phyloP scores from a whole-genome alignment of 1,140 invertebrate genomes.

The Copidosoma floridanum region DNA sequence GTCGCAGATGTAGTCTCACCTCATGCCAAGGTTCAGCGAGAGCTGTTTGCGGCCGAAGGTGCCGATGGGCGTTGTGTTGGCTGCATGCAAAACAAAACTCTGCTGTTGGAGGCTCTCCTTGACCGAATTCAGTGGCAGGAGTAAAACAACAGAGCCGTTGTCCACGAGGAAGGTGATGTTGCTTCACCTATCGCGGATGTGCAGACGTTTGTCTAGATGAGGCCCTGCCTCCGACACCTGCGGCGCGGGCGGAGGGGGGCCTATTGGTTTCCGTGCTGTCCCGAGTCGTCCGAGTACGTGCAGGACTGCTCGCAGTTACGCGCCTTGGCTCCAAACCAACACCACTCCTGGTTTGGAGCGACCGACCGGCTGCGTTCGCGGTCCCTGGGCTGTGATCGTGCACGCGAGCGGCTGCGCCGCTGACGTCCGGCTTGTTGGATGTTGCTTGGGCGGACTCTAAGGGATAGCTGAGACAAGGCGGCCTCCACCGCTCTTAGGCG shows the following conservation, averaged over 20 bases:
- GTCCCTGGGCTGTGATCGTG: neutral
- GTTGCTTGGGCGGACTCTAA: neutral
- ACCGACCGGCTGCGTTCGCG: neutral
- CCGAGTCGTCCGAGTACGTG: no score
- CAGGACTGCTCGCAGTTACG: neutral
- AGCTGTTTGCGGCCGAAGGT: no score
- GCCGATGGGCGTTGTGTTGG: no score
- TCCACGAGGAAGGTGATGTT: slow-evolving; percentile 17
- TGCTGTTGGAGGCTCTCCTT: neutral
- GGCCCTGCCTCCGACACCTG: neutral
- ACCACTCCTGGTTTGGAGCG: neutral
- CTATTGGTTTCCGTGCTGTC: slow-evolving; percentile 14
- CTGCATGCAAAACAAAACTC: no score
- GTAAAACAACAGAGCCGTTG: no score
- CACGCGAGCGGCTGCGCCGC: neutral
- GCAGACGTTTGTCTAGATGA: neutral
- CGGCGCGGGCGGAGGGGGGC: no score
- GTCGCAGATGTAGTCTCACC: no score
- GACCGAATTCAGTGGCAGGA: no score
- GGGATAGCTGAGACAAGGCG: no score
- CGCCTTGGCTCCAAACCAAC: slow-evolving; percentile 12
- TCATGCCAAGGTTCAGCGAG: no score
- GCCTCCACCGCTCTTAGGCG: neutral
- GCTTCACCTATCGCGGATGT: slow-evolving; percentile 2
- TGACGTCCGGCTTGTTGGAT: neutral